Evolutionary conservation across 1,140 invertebrate species (phyloP).

Genomic region (Drosophila asahinai): DNA sequence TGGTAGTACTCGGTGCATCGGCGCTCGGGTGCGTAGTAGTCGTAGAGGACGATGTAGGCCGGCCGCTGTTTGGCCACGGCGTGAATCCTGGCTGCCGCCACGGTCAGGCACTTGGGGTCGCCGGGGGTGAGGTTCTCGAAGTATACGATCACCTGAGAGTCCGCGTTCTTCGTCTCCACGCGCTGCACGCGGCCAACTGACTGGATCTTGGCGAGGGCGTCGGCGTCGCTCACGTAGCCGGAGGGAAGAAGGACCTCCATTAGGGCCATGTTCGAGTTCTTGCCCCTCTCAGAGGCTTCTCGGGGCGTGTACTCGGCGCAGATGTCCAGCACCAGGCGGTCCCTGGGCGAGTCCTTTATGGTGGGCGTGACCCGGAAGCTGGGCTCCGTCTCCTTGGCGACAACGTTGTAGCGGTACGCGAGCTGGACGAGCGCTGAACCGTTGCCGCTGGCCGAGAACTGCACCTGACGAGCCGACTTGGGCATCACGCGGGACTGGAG

Average conservation of each 20-base stretch:
- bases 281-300: constrained; percentile 11
- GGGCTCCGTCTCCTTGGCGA: constrained; percentile 91
- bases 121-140: constrained; percentile 91
- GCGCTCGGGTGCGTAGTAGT: constrained; percentile 94
- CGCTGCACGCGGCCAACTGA: constrained; percentile 81
- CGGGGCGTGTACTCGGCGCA: constrained; percentile 86
- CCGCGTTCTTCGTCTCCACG: constrained; percentile 91
- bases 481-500: constrained; percentile 83
- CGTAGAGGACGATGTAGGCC: constrained; percentile 93
- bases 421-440: constrained; percentile 93
- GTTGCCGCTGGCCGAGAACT: constrained; percentile 89
- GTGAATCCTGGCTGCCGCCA: constrained; percentile 92
- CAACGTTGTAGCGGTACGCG: constrained; percentile 92
- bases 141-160: constrained; percentile 92
- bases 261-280: constrained; percentile 93
- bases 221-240: constrained; percentile 88
- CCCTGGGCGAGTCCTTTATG: constrained; percentile 89
- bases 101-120: constrained; percentile 91
- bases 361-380: constrained; percentile 92
- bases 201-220: constrained; percentile 54
- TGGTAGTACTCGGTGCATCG: constrained; percentile 91
- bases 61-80: constrained; percentile 94
- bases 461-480: constrained; percentile 70
- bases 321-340: constrained; percentile 90
- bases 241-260: constrained; percentile 94